These are phyloP conservation scores for Augochlorella aurata DNA, from an alignment of 2,888 invertebrate species.

Conservation along the genomic window DNA sequence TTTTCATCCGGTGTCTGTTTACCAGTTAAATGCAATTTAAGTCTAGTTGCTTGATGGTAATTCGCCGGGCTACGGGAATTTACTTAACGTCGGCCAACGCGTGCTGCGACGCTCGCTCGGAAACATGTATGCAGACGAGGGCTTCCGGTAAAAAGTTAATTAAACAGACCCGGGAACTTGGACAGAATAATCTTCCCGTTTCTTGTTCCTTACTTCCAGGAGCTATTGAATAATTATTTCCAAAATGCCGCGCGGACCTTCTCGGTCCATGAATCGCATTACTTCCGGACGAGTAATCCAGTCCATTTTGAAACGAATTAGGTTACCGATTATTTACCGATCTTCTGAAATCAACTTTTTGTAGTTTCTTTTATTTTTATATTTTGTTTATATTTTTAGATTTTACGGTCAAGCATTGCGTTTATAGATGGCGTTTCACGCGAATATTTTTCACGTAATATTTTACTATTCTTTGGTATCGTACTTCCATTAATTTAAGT, in stretches of 20 bases:
- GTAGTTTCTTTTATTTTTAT: too few relatives aligned
- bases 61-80: slow-evolving; percentile 24
- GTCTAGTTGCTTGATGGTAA: slow-evolving; percentile 18
- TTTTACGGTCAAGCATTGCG: too few relatives aligned
- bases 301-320: neutral
- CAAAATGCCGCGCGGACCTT: neutral
- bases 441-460: too few relatives aligned
- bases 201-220: neutral
- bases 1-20: slow-evolving; percentile 44
- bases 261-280: neutral
- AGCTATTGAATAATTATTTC: neutral
- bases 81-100: neutral
- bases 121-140: slow-evolving; percentile 19
- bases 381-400: too few relatives aligned
- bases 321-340: too few relatives aligned
- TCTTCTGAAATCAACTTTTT: too few relatives aligned
- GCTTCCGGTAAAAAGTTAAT: neutral
- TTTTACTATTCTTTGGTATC: neutral
- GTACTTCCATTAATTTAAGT: neutral
- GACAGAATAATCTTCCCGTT: slow-evolving; percentile 6
- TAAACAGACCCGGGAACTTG: slow-evolving; percentile 16
- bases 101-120: neutral
- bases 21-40: slow-evolving; percentile 47
- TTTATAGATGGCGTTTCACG: too few relatives aligned
- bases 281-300: too few relatives aligned